Conservation (phyloP, 1,140 invertebrate genomes). For the Colletes gigas region DNA sequence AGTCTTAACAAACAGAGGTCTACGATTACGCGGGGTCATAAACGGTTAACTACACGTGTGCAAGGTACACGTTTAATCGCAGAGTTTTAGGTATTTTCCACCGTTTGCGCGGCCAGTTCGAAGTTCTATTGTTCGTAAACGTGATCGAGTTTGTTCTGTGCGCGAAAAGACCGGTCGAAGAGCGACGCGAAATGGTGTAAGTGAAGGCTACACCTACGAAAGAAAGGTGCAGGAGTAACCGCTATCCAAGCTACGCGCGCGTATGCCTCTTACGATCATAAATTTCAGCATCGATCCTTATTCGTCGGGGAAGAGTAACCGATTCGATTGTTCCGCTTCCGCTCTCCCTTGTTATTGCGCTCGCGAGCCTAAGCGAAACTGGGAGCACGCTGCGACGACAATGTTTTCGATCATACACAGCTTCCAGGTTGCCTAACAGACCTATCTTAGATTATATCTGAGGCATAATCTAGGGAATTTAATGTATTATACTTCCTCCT, state of each 20-base stretch:
- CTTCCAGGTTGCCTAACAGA: slow-evolving; percentile 43
- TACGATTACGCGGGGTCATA: too few species aligned
- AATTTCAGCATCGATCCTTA: not conserved
- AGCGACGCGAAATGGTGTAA: not conserved
- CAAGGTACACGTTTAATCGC: too few species aligned
- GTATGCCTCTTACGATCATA: not conserved
- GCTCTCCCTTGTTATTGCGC: slow-evolving; percentile 35
- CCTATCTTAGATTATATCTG: slow-evolving; percentile 38
- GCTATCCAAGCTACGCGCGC: not conserved
- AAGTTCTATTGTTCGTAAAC: too few species aligned
- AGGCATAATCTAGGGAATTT: slow-evolving; percentile 33
- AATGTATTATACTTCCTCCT: slow-evolving; percentile 23
- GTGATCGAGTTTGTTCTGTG: too few species aligned
- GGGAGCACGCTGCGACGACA: slow-evolving; percentile 3
- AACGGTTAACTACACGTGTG: too few species aligned
- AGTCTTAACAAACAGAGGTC: too few species aligned
- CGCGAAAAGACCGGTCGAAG: too few species aligned
- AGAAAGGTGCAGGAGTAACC: not conserved
- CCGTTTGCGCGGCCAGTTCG: too few species aligned
- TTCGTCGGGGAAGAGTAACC: not conserved
- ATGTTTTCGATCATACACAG: slow-evolving; percentile 42
- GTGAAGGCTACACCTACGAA: not conserved
- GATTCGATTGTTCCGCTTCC: not conserved
- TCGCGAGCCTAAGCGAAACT: slow-evolving; percentile 13
- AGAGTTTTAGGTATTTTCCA: too few species aligned